These are phyloP conservation scores for Periophthalmodon schlosseri DNA, from an alignment of 2,113 vertebrate species.

Conservation along the genomic window DNA sequence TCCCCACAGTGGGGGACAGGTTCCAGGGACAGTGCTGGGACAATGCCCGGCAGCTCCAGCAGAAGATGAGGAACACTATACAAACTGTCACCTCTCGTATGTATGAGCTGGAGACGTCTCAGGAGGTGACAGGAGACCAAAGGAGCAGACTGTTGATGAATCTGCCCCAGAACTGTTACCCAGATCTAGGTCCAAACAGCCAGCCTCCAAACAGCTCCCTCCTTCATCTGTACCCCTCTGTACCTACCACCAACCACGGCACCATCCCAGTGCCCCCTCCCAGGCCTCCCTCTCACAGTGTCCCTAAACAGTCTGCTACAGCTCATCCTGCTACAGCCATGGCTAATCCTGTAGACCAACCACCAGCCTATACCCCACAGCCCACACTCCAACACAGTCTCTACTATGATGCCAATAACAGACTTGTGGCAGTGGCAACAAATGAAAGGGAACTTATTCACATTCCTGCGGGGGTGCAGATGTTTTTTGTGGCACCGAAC, in stretches of 20 bases:
- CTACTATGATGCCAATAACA: constrained; percentile 73
- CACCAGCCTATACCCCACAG: constrained; percentile 88
- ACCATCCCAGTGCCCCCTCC: constrained; percentile 35
- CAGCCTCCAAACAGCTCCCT: constrained; percentile 39
- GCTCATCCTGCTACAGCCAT: constrained; percentile 38
- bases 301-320: constrained; percentile 22
- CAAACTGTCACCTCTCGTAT: constrained; percentile 78
- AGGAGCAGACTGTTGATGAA: constrained; percentile 27
- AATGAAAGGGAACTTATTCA: constrained; percentile 82
- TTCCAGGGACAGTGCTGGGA: constrained; percentile 80
- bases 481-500: constrained; percentile 89
- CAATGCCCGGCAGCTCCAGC: constrained; percentile 83
- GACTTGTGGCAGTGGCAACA: constrained; percentile 51
- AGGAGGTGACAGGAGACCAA: constrained; percentile 12
- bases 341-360: constrained; percentile 76
- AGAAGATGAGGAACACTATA: constrained; percentile 85
- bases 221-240: constrained; percentile 77
- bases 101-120: constrained; percentile 69
- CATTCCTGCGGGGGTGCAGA: constrained; percentile 90
- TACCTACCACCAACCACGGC: constrained; percentile 62
- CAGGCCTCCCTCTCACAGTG: constrained; percentile 56
- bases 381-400: constrained; percentile 83
- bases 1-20: constrained; percentile 68
- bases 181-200: constrained; percentile 30
- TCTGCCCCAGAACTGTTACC: constrained; percentile 43